Percentiles rank a stretch among this genome's conserved stretches.
These are phyloP conservation scores for Pangasius larnaudii DNA, from an alignment of 2,797 vertebrate species.

Conservation along the genomic window DNA sequence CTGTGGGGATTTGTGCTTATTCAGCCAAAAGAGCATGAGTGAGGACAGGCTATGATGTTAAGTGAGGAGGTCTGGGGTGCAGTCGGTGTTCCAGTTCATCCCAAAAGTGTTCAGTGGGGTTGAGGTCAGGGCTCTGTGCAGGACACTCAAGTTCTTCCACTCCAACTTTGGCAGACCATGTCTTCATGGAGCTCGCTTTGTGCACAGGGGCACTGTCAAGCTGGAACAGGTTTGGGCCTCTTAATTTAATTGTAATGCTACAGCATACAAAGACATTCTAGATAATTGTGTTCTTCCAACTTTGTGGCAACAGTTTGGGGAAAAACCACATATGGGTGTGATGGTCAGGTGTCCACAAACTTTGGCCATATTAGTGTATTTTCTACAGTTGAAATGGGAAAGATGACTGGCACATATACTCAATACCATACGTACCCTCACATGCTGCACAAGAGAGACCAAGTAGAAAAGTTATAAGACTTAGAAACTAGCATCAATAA, in stretches of 20 bases:
- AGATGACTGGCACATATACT: not conserved
- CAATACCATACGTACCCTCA: slow-evolving; percentile 77
- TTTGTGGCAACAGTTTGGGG: not conserved
- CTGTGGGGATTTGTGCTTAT: not conserved
- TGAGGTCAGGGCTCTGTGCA: not conserved
- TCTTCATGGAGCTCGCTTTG: not conserved
- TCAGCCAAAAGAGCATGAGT: not conserved
- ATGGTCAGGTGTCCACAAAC: not conserved
- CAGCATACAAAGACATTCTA: not conserved
- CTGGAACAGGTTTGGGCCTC: not conserved
- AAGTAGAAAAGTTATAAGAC: slow-evolving; percentile 62
- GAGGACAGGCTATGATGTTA: not conserved
- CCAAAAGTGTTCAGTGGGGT: not conserved
- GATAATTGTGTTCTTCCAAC: not conserved
- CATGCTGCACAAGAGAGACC: slow-evolving; percentile 77
- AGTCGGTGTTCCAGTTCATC: not conserved
- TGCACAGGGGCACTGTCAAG: not conserved
- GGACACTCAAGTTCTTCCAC: not conserved
- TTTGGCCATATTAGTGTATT: not conserved
- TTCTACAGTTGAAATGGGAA: slow-evolving; percentile 6
- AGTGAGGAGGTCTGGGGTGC: not conserved
- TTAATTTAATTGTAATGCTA: not conserved
- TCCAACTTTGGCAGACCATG: not conserved
- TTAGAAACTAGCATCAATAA: slow-evolving; percentile 12
- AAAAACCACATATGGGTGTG: not conserved